These are phyloP conservation scores for Monomorium pharaonis DNA, from an alignment of 1,140 invertebrate species.

Conservation along the genomic window DNA sequence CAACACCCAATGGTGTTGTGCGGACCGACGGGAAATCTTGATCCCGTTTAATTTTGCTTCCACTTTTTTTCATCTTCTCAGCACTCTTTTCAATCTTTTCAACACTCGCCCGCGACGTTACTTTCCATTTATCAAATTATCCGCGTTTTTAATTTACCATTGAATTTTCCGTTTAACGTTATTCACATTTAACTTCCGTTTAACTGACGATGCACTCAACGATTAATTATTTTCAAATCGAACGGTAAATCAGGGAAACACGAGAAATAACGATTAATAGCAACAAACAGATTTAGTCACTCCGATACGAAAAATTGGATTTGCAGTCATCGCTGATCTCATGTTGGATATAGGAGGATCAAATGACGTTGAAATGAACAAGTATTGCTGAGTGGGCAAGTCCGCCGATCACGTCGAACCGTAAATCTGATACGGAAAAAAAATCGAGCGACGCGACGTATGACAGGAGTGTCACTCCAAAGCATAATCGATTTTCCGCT, in stretches of 20 bases:
- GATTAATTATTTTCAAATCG: not conserved
- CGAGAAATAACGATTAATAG: not conserved
- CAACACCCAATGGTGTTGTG: not conserved
- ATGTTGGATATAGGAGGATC: constrained; percentile 10
- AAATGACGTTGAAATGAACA: constrained; percentile 55
- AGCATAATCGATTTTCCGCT: constrained; percentile 48
- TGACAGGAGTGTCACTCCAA: constrained; percentile 49
- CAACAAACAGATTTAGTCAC: not conserved
- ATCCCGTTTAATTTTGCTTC: not conserved
- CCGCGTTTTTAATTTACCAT: not conserved
- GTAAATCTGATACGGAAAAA: constrained; percentile 21
- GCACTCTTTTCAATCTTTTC: not conserved
- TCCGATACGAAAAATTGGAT: constrained; percentile 16
- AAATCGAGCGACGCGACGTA: constrained; percentile 49
- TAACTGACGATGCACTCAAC: too few relatives aligned
- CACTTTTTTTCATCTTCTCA: not conserved
- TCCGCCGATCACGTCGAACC: constrained; percentile 21
- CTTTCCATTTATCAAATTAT: not conserved
- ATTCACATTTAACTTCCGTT: too few relatives aligned
- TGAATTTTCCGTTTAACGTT: not conserved
- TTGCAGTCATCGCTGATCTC: constrained; percentile 19
- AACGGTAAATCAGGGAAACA: not conserved
- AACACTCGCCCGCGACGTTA: too few relatives aligned
- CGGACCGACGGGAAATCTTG: too few relatives aligned
- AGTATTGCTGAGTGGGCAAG: not conserved